Percentiles rank a stretch among this genome's conserved stretches.
These are phyloP conservation scores for Dicycla oo DNA, from an alignment of 2,888 invertebrate genomes.

Conservation along the genomic window DNA sequence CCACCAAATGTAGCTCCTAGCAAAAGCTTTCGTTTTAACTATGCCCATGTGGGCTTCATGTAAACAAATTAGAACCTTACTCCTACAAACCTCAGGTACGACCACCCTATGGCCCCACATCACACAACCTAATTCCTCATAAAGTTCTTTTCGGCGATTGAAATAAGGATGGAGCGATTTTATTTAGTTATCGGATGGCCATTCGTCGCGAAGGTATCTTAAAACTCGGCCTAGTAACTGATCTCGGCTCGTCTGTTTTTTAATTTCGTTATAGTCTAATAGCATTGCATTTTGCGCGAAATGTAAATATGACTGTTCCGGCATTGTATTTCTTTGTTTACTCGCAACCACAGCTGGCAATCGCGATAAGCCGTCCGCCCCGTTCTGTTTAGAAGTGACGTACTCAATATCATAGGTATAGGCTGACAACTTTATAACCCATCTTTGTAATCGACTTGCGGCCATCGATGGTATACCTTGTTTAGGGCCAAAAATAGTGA, in stretches of 20 bases:
- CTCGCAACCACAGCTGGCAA: rapidly evolving
- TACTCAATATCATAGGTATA: conserved; percentile 23
- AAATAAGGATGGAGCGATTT: conserved; percentile 12
- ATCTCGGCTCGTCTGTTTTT: conserved; percentile 3
- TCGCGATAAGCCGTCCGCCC: conserved; percentile 7
- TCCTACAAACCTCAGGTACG: too few relatives aligned
- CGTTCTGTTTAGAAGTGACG: conserved; percentile 3
- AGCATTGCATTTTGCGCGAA: neutral
- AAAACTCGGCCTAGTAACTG: conserved; percentile 7
- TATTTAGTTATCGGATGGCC: conserved; percentile 13
- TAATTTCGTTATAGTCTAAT: conserved; percentile 8
- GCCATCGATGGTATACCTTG: neutral
- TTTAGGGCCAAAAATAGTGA: too few relatives aligned
- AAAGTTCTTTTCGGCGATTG: neutral
- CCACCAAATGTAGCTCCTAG: too few relatives aligned
- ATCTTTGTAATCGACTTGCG: conserved; percentile 15
- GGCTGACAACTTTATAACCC: conserved; percentile 11
- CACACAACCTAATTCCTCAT: too few relatives aligned
- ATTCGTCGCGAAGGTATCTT: conserved; percentile 23
- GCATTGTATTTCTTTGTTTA: neutral
- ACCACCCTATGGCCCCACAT: too few relatives aligned
- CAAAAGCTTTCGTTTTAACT: too few relatives aligned
- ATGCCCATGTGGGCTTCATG: too few relatives aligned
- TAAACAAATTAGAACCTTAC: too few relatives aligned
- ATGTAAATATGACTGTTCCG: conserved; percentile 3